Base-by-base conservation (phyloP, 2,113 vertebrate species). In the Nothobranchius furzeri region DNA sequence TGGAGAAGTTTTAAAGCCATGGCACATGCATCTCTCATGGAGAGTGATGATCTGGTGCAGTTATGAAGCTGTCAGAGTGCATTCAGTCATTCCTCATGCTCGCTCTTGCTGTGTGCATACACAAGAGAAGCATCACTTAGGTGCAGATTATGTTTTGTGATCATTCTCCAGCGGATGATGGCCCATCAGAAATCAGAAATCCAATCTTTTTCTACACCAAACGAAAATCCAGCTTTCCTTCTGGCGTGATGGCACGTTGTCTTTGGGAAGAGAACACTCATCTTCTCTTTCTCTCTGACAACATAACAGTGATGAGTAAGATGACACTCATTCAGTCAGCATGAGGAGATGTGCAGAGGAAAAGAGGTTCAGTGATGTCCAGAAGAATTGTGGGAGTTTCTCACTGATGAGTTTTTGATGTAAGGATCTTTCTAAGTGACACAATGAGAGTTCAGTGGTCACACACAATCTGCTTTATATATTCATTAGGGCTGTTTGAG, bases 401-500 rank as follows among this genome's bases (percentile, higher is more conserved):
- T 66, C 53, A 53, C 58, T 71, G 59, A 73, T 60, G 50, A 46
- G n/a, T 30, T 1, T 73, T 81, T 81, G 80, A 64, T 40, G 48
- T 68, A 51, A 75, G 17, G 30, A 52, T 37, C 63, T 57, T 50
- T 61, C 51, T 48, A 45, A 74, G 63, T 45, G 70, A 61, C 54
- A 40, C 61, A 60, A 17, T 35, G 52, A 71, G 17, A 43, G 60
- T 58, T 55, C 12, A 60, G 68, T 9, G 24, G 73, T 70, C 71
- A 80, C 75, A 79, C 68, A 71, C 85, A 87, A 83, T 76, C 85
- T 85, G 86, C 70, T 81, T 58, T 25, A 3, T 77, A 79, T 79
- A 88, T 89, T 91, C 82, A 89, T 82, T 75, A 68, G 64, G 40
- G 43, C 40, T 45, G 55, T 70, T 59, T 30, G 59, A 64, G 51